phyloP scores from a whole-genome alignment of 2,797 vertebrate genomes.

The Cetoscarus ocellatus region DNA sequence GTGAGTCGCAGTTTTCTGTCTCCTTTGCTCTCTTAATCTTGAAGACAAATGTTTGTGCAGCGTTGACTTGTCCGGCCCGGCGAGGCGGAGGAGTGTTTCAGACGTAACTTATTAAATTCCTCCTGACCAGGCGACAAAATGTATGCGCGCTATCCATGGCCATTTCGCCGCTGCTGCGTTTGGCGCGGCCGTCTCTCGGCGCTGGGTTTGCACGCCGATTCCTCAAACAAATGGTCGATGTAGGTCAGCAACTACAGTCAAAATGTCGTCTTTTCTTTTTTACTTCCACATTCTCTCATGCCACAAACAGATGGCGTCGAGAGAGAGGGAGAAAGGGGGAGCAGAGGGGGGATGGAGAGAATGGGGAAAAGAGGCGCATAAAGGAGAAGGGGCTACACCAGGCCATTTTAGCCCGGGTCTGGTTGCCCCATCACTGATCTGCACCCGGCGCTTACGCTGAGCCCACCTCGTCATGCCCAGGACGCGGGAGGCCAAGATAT shows the following conservation, averaged over 20 bases:
- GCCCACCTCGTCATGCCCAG: constrained; percentile 25
- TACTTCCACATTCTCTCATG: constrained; percentile 81
- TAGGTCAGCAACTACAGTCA: constrained; percentile 79
- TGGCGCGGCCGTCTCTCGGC: neutral
- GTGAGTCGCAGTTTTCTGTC: constrained; percentile 72
- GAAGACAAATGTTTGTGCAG: constrained; percentile 30
- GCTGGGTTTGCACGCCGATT: constrained; percentile 15
- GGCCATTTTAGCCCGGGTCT: constrained; percentile 74
- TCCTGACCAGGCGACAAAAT: constrained; percentile 56
- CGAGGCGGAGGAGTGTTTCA: constrained; percentile 75
- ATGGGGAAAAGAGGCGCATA: constrained; percentile 73
- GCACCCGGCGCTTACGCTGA: constrained; percentile 8
- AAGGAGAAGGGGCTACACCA: constrained; percentile 72
- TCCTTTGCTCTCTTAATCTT: constrained; percentile 5
- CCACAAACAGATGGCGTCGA: constrained; percentile 85
- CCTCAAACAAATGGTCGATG: constrained; percentile 59
- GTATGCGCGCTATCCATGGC: constrained; percentile 11
- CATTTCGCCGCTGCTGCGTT: constrained; percentile 4
- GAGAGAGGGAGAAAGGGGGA: constrained; percentile 35
- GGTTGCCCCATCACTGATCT: constrained; percentile 51
- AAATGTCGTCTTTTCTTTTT: constrained; percentile 83
- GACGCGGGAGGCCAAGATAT: constrained; percentile 37
- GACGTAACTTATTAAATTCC: constrained; percentile 80
- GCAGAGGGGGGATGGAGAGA: constrained; percentile 61
- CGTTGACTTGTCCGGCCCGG: constrained; percentile 75